These are phyloP conservation scores for Alitta virens DNA, from an alignment of 2,888 invertebrate species.

Conservation along the genomic window DNA sequence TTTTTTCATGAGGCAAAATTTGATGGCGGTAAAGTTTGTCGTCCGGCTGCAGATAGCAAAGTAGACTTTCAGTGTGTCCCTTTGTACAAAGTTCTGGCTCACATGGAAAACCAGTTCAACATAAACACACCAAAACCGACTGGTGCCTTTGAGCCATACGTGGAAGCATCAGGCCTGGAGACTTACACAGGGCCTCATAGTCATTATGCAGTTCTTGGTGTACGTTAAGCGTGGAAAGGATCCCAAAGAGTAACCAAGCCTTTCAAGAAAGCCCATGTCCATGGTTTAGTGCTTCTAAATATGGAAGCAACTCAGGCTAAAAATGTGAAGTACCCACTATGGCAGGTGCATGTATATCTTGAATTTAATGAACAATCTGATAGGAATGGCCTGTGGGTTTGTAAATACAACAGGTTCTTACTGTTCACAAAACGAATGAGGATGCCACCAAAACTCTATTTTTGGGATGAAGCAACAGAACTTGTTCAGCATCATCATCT, in stretches of 20 bases:
- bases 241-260: neutral
- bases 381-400: constrained; percentile 9
- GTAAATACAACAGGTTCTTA: constrained; percentile 15
- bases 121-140: neutral
- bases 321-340: constrained; percentile 7
- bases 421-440: constrained; percentile 9
- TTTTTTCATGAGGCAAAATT: neutral
- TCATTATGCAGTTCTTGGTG: constrained; percentile 2
- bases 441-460: neutral
- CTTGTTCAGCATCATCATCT: too few relatives aligned
- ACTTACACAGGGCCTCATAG: constrained; percentile 4
- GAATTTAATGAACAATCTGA: constrained; percentile 18
- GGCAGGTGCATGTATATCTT: constrained; percentile 12
- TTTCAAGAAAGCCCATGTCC: constrained; percentile 15
- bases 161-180: neutral
- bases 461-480: neutral
- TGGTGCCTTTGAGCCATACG: neutral
- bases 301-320: constrained; percentile 5
- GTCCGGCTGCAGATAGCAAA: too few relatives aligned
- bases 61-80: neutral
- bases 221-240: neutral
- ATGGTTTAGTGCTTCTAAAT: constrained; percentile 9
- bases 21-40: too few relatives aligned
- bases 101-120: constrained; percentile 5
- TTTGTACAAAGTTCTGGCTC: neutral